Conservation (phyloP, 2,888 invertebrate genomes). For the Cephus pygmeus region DNA sequence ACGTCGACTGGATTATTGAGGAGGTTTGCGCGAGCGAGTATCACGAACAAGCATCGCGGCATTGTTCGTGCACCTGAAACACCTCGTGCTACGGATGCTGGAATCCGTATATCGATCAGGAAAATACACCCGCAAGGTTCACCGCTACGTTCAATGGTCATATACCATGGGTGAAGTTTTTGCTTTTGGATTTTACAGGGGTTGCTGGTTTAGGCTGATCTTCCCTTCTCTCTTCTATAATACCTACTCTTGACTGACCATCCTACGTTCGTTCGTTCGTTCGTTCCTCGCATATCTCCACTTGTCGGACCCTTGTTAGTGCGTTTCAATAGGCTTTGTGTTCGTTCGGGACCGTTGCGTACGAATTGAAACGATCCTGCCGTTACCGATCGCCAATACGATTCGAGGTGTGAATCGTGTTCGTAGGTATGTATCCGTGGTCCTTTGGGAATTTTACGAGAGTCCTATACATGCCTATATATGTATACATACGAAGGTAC, state of each 20-base stretch:
- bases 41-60: no score
- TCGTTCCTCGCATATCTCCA: conserved; percentile 3
- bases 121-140: neutral
- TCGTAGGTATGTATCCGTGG: neutral
- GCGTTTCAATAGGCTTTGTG: conserved; percentile 40
- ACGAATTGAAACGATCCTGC: neutral
- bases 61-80: neutral
- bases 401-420: neutral
- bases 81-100: neutral
- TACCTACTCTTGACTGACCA: neutral
- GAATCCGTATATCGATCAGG: neutral
- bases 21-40: no score
- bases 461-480: neutral
- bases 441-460: neutral
- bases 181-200: neutral
- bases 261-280: neutral
- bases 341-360: conserved; percentile 17
- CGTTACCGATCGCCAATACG: neutral
- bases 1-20: no score
- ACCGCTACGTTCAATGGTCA: neutral
- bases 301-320: conserved; percentile 47
- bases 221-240: neutral
- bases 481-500: neutral
- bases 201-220: neutral
- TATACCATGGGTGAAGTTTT: neutral